Evolutionary conservation across 2,888 invertebrate genomes (phyloP).

Genomic region (Lasiommata megera): DNA sequence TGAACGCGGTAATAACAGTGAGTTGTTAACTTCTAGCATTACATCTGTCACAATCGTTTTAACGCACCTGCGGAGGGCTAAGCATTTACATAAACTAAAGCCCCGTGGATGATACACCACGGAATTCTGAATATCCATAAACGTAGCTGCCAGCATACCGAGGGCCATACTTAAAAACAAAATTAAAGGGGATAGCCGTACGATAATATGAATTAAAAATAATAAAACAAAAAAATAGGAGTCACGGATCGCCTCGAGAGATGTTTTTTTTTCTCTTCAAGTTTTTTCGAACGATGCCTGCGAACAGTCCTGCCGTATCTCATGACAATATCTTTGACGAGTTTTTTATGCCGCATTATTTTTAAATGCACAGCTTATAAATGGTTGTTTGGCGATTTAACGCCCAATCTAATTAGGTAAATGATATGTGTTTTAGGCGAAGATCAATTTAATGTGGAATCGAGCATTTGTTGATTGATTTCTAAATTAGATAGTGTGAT

Average conservation of each 20-base stretch:
- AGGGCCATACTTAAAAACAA: slow-evolving; percentile 80
- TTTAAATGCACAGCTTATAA: slow-evolving; percentile 81
- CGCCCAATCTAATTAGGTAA: slow-evolving; percentile 81
- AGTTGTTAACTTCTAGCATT: slow-evolving; percentile 30
- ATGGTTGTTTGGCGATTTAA: slow-evolving; percentile 81
- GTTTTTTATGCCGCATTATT: slow-evolving; percentile 79
- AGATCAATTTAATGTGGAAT: slow-evolving; percentile 44
- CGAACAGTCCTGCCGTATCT: slow-evolving; percentile 74
- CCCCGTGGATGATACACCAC: slow-evolving; percentile 66
- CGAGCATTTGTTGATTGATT: slow-evolving; percentile 60
- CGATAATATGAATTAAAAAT: slow-evolving; percentile 82
- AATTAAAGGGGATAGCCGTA: slow-evolving; percentile 81
- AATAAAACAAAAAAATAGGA: slow-evolving; percentile 79
- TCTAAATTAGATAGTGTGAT: slow-evolving; percentile 48
- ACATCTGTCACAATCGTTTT: slow-evolving; percentile 70
- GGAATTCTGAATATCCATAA: slow-evolving; percentile 79
- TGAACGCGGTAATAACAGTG: neutral
- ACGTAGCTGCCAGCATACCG: slow-evolving; percentile 78
- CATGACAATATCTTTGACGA: slow-evolving; percentile 81
- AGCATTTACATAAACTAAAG: slow-evolving; percentile 75
- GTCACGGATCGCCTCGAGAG: slow-evolving; percentile 80
- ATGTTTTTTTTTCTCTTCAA: slow-evolving; percentile 67
- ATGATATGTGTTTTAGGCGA: slow-evolving; percentile 75
- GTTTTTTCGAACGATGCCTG: slow-evolving; percentile 70
- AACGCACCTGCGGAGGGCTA: slow-evolving; percentile 48